Conservation (phyloP, 2,797 vertebrate genomes). For the Sciurus vulgaris region DNA sequence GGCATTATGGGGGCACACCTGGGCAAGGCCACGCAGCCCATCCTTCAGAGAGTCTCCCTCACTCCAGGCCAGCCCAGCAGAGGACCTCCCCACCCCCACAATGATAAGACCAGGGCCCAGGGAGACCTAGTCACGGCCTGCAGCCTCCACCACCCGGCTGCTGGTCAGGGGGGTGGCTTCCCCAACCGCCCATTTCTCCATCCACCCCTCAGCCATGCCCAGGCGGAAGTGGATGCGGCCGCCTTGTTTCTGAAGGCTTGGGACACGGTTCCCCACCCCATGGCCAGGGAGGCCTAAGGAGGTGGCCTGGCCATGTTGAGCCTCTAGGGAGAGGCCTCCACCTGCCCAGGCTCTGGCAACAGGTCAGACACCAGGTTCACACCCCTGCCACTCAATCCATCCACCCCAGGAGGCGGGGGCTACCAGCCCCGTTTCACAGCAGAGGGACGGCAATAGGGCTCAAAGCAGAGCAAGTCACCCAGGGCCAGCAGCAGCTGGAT, state of each 20-base stretch:
- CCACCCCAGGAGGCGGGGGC: neutral
- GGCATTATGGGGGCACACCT: rapidly evolving
- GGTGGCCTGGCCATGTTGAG: too few relatives aligned
- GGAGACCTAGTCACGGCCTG: neutral
- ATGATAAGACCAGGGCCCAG: neutral
- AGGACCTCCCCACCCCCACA: neutral
- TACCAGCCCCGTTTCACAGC: neutral
- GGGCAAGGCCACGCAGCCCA: neutral
- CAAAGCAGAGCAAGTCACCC: neutral
- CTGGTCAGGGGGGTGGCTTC: neutral
- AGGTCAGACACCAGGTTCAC: neutral
- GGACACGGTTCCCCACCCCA: neutral
- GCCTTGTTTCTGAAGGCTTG: neutral
- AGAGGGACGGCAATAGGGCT: neutral
- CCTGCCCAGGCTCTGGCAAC: rapidly evolving
- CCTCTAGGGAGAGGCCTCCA: neutral
- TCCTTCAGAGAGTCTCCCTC: neutral
- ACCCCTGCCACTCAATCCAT: rapidly evolving
- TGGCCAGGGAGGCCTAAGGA: too few relatives aligned
- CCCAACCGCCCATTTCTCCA: neutral
- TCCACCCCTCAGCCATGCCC: neutral
- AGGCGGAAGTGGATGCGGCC: rapidly evolving
- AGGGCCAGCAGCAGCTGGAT: neutral
- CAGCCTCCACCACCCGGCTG: neutral
- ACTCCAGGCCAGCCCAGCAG: neutral